Evolutionary conservation across 2,888 invertebrate species (phyloP).

Genomic region (Oligia fasciuncula): DNA sequence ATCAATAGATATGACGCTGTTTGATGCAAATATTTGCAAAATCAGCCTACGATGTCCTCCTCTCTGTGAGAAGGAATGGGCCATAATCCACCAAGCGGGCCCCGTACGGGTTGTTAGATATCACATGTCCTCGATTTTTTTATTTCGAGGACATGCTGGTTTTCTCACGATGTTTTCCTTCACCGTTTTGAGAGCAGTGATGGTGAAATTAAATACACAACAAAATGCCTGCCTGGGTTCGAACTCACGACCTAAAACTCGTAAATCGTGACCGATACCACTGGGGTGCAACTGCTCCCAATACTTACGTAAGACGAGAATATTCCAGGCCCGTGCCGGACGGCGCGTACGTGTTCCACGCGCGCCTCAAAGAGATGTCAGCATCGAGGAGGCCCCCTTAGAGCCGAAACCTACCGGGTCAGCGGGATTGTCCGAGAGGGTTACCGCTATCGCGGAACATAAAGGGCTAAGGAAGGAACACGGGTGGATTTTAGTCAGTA

Average conservation of each 20-base stretch:
- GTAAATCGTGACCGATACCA: background rate
- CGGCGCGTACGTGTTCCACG: too few relatives aligned
- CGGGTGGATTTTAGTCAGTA: too few relatives aligned
- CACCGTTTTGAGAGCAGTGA: background rate
- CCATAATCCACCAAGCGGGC: background rate
- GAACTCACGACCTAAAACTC: background rate
- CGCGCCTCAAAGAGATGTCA: too few relatives aligned
- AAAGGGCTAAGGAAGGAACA: too few relatives aligned
- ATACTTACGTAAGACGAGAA: background rate
- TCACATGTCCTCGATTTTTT: background rate
- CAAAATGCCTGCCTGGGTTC: background rate
- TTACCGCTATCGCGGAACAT: too few relatives aligned
- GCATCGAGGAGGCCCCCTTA: too few relatives aligned
- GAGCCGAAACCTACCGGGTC: too few relatives aligned
- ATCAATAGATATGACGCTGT: background rate
- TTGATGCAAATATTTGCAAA: background rate
- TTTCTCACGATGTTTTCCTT: background rate
- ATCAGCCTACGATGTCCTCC: background rate
- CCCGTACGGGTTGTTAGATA: background rate
- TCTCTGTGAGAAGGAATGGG: background rate
- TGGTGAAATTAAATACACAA: background rate
- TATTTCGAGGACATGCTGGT: background rate
- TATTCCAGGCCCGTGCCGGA: background rate
- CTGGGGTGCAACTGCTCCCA: background rate
- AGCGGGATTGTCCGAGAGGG: too few relatives aligned